Conservation (phyloP, 2,888 invertebrate genomes). For the Xylota segnis region DNA sequence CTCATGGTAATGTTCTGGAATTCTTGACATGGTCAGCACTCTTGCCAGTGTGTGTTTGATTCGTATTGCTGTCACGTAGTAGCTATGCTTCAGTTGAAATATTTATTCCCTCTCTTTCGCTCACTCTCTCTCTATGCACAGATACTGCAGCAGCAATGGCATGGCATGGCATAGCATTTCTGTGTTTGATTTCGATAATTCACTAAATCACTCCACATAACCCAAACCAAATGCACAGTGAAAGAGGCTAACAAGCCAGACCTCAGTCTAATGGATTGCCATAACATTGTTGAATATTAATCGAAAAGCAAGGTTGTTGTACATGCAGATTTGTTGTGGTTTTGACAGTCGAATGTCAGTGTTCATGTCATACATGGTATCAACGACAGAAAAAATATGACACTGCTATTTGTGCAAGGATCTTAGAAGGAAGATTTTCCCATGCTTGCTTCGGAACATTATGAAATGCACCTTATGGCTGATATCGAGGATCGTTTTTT, state of each 20-base stretch:
- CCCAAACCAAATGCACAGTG: slow-evolving; percentile 46
- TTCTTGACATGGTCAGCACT: slow-evolving; percentile 71
- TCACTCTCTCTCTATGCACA: slow-evolving; percentile 37
- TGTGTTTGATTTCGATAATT: slow-evolving; percentile 75
- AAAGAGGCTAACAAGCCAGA: slow-evolving; percentile 35
- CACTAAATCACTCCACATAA: slow-evolving; percentile 75
- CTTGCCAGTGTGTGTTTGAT: slow-evolving; percentile 8
- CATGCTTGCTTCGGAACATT: slow-evolving; percentile 41
- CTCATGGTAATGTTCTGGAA: slow-evolving; percentile 74
- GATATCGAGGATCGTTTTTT: background rate
- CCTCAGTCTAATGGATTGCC: slow-evolving; percentile 59
- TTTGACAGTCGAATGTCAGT: slow-evolving; percentile 65
- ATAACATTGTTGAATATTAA: slow-evolving; percentile 57
- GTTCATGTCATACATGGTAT: slow-evolving; percentile 52
- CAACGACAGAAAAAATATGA: slow-evolving; percentile 8
- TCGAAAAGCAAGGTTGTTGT: slow-evolving; percentile 39
- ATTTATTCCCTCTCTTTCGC: slow-evolving; percentile 64
- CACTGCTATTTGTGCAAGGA: slow-evolving; percentile 46
- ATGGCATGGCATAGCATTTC: slow-evolving; percentile 49
- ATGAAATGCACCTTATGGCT: slow-evolving; percentile 66
- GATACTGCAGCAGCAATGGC: slow-evolving; percentile 18
- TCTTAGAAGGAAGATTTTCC: slow-evolving; percentile 58
- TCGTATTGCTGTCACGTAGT: slow-evolving; percentile 74
- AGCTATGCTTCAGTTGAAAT: slow-evolving; percentile 73
- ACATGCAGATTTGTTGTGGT: slow-evolving; percentile 60